phyloP scores from a whole-genome alignment of 1,140 invertebrate genomes.

The Leptinotarsa undecemlineata region DNA sequence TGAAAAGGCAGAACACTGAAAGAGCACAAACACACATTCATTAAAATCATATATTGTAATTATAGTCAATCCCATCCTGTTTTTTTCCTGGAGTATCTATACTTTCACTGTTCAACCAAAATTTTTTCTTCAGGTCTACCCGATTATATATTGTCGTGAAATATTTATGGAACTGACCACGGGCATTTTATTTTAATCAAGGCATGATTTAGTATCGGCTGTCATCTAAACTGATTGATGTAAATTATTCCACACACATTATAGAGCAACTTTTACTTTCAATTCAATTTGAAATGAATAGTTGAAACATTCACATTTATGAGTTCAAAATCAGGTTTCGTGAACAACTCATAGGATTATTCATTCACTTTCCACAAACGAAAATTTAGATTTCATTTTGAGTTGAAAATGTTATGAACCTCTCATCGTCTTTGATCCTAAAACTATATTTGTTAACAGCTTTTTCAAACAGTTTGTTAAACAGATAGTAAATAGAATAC shows the following conservation, averaged over 20 bases:
- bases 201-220: not conserved
- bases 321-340: too few species aligned
- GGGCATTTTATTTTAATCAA: not conserved
- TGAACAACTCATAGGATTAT: too few species aligned
- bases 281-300: not conserved
- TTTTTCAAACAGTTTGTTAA: too few species aligned
- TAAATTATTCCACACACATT: not conserved
- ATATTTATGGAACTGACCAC: not conserved
- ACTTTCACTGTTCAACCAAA: not conserved
- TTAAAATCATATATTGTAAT: not conserved
- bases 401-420: too few species aligned
- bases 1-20: too few species aligned
- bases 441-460: too few species aligned
- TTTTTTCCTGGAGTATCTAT: not conserved
- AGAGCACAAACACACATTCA: too few species aligned
- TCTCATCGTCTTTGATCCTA: too few species aligned
- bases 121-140: not conserved
- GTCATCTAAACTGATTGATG: not conserved
- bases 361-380: too few species aligned
- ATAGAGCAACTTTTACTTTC: slow-evolving; percentile 3
- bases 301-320: too few species aligned
- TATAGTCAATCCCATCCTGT: not conserved
- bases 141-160: not conserved
- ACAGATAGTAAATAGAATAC: too few species aligned
- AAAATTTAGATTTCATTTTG: too few species aligned